These are phyloP conservation scores for Craniophora ligustri DNA, from an alignment of 2,888 invertebrate genomes.

Conservation along the genomic window DNA sequence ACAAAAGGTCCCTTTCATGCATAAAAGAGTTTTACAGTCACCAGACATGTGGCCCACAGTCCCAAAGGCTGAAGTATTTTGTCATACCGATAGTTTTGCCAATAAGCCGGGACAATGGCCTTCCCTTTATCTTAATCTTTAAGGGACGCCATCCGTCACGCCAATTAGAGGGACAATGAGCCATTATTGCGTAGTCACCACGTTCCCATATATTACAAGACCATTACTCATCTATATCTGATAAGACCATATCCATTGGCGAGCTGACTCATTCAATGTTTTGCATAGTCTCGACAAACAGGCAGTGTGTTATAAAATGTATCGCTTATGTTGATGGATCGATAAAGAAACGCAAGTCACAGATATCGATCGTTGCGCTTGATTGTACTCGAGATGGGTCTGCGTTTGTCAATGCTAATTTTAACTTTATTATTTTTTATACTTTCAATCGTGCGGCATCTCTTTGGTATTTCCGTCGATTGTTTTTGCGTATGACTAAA, in stretches of 20 bases:
- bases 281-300: constrained; percentile 65
- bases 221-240: constrained; percentile 74
- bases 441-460: constrained; percentile 1
- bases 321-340: constrained; percentile 59
- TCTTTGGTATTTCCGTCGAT: constrained; percentile 1
- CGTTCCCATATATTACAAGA: constrained; percentile 62
- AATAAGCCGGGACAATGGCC: constrained; percentile 58
- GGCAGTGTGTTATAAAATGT: constrained; percentile 51
- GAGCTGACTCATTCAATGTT: constrained; percentile 72
- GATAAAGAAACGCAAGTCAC: constrained; percentile 61
- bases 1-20: constrained; percentile 31
- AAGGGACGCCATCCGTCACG: constrained; percentile 61
- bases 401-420: constrained; percentile 42
- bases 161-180: constrained; percentile 71
- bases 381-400: constrained; percentile 52
- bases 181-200: constrained; percentile 68
- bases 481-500: too few relatives aligned
- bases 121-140: constrained; percentile 70
- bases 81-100: constrained; percentile 39
- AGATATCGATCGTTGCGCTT: constrained; percentile 56
- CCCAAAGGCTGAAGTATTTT: constrained; percentile 40
- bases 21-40: constrained; percentile 32
- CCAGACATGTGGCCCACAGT: constrained; percentile 46
- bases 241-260: constrained; percentile 64
- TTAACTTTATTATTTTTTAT: constrained; percentile 18